Evolutionary conservation across 1,140 invertebrate genomes (phyloP).

Genomic region (Drosophila azteca): DNA sequence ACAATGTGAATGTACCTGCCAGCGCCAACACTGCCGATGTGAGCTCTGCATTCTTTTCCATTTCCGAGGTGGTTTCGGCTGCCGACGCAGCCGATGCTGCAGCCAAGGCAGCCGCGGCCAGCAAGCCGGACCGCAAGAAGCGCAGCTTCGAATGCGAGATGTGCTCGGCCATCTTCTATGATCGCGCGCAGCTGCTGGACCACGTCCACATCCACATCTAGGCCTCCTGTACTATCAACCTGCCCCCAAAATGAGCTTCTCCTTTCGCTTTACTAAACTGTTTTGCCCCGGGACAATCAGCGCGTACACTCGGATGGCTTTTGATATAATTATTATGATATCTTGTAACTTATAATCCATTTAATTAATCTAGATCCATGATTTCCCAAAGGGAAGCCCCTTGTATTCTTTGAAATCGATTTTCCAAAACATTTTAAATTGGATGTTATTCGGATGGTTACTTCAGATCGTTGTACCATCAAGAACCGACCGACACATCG

Average conservation of each 20-base stretch:
- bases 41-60: slow-evolving; percentile 72
- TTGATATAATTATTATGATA: too few species aligned
- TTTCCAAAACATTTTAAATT: slow-evolving; percentile 35
- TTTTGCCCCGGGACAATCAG: slow-evolving; percentile 12
- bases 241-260: not conserved
- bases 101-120: slow-evolving; percentile 58
- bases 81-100: slow-evolving; percentile 69
- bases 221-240: slow-evolving; percentile 52
- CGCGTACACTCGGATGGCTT: too few species aligned
- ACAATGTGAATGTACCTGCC: slow-evolving; percentile 54
- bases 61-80: slow-evolving; percentile 74
- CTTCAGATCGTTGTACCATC: slow-evolving; percentile 47
- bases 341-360: slow-evolving; percentile 1
- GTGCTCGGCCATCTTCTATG: slow-evolving; percentile 90
- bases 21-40: slow-evolving; percentile 58
- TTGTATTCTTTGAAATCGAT: slow-evolving; percentile 56
- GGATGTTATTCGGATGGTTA: slow-evolving; percentile 18
- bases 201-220: slow-evolving; percentile 93
- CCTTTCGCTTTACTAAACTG: slow-evolving; percentile 1
- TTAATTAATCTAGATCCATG: slow-evolving; percentile 4
- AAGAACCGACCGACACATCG: slow-evolving; percentile 30
- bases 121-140: slow-evolving; percentile 59
- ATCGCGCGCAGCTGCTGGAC: slow-evolving; percentile 88
- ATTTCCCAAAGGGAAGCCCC: slow-evolving; percentile 35
- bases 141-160: slow-evolving; percentile 89